Percentiles rank a stretch among this genome's conserved stretches.
phyloP scores from a whole-genome alignment of 1,140 invertebrate species.

The Goniozus legneri region DNA sequence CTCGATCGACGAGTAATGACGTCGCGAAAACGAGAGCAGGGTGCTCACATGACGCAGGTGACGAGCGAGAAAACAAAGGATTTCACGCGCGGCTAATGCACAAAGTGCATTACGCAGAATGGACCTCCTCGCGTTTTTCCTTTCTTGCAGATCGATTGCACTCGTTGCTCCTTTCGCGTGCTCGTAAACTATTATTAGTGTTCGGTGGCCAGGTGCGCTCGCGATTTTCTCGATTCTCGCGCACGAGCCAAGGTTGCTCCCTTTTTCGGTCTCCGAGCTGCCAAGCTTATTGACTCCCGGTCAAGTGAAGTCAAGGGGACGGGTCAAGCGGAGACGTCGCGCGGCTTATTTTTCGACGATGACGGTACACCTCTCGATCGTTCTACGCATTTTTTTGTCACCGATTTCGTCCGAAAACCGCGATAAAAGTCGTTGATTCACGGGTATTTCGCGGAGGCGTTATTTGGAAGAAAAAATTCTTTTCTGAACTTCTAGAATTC shows the following conservation, averaged over 20 bases:
- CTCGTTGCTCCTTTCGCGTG: too few species aligned
- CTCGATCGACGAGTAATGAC: too few species aligned
- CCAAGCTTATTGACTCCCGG: slow-evolving; percentile 44
- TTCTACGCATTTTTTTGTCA: too few species aligned
- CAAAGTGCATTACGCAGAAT: too few species aligned
- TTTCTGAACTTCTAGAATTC: too few species aligned
- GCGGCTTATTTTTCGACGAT: slow-evolving; percentile 18
- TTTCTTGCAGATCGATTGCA: too few species aligned
- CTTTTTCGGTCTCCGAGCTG: slow-evolving; percentile 19
- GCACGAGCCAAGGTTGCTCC: slow-evolving; percentile 5
- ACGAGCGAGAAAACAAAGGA: too few species aligned
- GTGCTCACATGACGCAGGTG: too few species aligned
- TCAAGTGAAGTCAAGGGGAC: slow-evolving; percentile 46
- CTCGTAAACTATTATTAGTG: too few species aligned
- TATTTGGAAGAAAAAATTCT: background rate
- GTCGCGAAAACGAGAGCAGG: too few species aligned
- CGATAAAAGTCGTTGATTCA: background rate
- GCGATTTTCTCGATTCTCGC: slow-evolving; percentile 1
- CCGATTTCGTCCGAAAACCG: background rate
- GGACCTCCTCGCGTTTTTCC: too few species aligned
- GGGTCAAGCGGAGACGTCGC: slow-evolving; percentile 35
- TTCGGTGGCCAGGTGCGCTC: slow-evolving; percentile 1
- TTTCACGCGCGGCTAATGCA: too few species aligned
- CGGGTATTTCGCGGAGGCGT: background rate
- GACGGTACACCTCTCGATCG: background rate